Percentiles rank a stretch among this genome's conserved stretches.
These are phyloP conservation scores for Drosophila bocqueti DNA, from an alignment of 1,140 invertebrate species.

Conservation along the genomic window DNA sequence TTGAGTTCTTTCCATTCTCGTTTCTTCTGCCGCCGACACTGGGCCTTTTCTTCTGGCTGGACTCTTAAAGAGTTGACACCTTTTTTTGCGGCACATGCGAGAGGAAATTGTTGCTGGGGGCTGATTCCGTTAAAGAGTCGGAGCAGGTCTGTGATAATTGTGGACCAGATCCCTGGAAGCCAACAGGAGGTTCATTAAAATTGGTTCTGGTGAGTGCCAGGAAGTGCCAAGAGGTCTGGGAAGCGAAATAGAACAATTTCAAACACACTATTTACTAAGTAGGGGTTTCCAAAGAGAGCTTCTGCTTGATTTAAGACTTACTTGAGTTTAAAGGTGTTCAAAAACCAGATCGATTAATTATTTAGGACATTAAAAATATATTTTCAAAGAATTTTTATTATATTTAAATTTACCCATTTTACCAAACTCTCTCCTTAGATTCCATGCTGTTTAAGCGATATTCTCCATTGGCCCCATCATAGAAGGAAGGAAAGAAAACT, in stretches of 20 bases:
- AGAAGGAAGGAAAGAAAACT: slow-evolving; percentile 5
- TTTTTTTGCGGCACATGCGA: slow-evolving; percentile 31
- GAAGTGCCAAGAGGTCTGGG: slow-evolving; percentile 7
- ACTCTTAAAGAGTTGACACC: slow-evolving; percentile 58
- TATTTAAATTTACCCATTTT: slow-evolving; percentile 3
- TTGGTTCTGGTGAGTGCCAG: slow-evolving; percentile 19
- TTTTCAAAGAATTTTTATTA: neutral
- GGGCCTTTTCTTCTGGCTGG: slow-evolving; percentile 11
- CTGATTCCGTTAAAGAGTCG: slow-evolving; percentile 18
- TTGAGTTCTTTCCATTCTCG: slow-evolving; percentile 26
- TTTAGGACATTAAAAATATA: neutral
- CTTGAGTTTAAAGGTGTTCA: too few species aligned
- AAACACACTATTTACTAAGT: neutral
- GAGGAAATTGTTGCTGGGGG: slow-evolving; percentile 45
- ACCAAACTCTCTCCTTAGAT: neutral
- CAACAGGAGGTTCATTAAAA: slow-evolving; percentile 28
- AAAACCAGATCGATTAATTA: neutral
- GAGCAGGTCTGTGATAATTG: slow-evolving; percentile 40
- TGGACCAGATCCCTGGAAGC: neutral
- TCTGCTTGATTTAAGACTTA: too few species aligned
- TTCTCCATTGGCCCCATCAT: slow-evolving; percentile 12
- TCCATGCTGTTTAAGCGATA: neutral
- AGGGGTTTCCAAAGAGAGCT: neutral
- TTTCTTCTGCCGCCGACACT: slow-evolving; percentile 31
- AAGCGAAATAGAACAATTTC: neutral